Base-by-base conservation (phyloP, 2,797 vertebrate genomes). In the Hafferia zeledoni region DNA sequence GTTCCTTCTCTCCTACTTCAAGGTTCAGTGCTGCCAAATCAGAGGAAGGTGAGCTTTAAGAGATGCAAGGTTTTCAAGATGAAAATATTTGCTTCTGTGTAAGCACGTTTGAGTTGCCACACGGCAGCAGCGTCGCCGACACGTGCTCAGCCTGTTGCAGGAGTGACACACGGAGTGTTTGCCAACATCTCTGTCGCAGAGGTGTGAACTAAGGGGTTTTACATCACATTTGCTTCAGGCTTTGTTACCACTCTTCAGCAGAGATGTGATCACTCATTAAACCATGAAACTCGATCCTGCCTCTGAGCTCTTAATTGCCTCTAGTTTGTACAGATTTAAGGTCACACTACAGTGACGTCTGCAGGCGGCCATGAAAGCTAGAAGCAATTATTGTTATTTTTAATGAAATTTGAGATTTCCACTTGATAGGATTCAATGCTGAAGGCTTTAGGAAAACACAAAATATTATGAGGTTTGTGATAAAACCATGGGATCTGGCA, bases 361-460 rank as follows among this genome's bases (percentile, higher is more conserved):
- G 70, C 91, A 94, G 71, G 70, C 5, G 1, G 60, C 91, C 91
- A 74, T 93, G 89, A 88, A 96, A 89, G 67, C 87, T 84, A 87
- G 80, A 82, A 88, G 80, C 77, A 84, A 84, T 84, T 88, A 88
- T 70, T 94, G 77, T 83, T 79, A 67, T 79, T 97, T 95, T 91
- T 90, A 94, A 94, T 95, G 94, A 90, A 93, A 90, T 92, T 56
- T 89, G 77, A 93, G 91, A 74, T 94, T 94, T 93, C 31, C 18
- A 37, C 16, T 89, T 93, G 91, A 85, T 77, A 88, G 63, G 70
- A 95, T 96, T 94, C 93, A 88, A 5, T 85, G 67, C 87, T 83
- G 80, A 91, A 74, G 85, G 93, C 83, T 93, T 79, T 91, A 89
- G 85, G 53, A 91, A 93, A 95, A 87, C 70, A 84, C 46, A 60